phyloP scores from a whole-genome alignment of 2,113 vertebrate genomes.

The Epinephelus cyanopodus region DNA sequence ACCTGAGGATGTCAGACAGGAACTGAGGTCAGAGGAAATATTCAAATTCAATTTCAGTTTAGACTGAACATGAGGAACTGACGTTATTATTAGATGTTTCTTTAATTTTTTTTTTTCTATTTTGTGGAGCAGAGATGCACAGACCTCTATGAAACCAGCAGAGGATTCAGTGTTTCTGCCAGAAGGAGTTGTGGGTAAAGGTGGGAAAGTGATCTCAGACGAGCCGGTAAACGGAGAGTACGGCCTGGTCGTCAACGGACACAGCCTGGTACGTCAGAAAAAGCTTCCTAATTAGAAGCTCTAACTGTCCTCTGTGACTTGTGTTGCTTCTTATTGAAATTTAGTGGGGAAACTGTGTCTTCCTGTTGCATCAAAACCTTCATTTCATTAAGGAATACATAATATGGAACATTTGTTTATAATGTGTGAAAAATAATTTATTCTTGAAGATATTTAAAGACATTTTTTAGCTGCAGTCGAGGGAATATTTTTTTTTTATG shows the following conservation, averaged over 20 bases:
- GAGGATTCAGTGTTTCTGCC: slow-evolving; percentile 73
- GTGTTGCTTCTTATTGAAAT: background rate
- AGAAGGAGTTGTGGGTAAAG: slow-evolving; percentile 66
- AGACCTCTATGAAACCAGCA: slow-evolving; percentile 86
- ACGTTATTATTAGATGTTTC: background rate
- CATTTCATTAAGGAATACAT: no score
- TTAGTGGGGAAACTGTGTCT: background rate
- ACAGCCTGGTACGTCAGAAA: slow-evolving; percentile 88
- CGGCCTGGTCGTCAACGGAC: slow-evolving; percentile 93
- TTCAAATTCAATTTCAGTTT: background rate
- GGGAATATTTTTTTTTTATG: background rate
- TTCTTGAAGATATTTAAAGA: no score
- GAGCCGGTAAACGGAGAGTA: slow-evolving; percentile 89
- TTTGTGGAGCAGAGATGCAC: slow-evolving; percentile 83
- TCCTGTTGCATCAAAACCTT: background rate
- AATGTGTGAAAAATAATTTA: no score
- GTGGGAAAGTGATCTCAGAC: slow-evolving; percentile 79
- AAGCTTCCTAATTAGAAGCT: background rate
- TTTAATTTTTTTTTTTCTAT: background rate
- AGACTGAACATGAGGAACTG: background rate
- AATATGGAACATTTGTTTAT: no score
- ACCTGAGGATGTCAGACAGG: slow-evolving; percentile 82
- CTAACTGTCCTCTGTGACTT: background rate
- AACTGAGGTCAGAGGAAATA: slow-evolving; percentile 88
- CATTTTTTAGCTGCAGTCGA: background rate